phyloP scores from a whole-genome alignment of 2,113 vertebrate species.

The Mormyrus iriodes region DNA sequence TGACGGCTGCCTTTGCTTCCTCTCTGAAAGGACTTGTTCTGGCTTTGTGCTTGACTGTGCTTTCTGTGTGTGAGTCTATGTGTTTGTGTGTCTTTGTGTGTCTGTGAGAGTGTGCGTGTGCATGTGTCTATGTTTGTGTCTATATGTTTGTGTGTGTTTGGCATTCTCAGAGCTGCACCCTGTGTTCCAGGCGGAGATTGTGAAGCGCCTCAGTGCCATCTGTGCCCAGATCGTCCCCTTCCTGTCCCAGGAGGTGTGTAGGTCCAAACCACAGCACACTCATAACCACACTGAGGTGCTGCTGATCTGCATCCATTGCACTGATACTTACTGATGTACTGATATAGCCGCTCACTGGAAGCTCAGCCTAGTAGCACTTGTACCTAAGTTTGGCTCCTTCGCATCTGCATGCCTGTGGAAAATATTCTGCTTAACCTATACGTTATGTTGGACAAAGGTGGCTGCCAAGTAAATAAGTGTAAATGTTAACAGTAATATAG shows the following conservation, averaged over 20 bases:
- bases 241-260: slow-evolving; percentile 85
- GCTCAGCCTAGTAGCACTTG: not conserved
- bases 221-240: slow-evolving; percentile 88
- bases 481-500: not conserved
- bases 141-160: not conserved
- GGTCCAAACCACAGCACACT: not conserved
- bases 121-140: not conserved
- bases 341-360: not conserved
- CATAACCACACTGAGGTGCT: not conserved
- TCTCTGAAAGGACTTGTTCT: not conserved
- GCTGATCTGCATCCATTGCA: not conserved
- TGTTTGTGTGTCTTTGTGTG: not conserved
- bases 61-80: not conserved
- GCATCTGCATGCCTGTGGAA: not conserved
- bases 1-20: slow-evolving; percentile 2
- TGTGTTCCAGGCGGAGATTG: slow-evolving; percentile 77
- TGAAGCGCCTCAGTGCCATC: slow-evolving; percentile 85
- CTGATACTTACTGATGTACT: not conserved
- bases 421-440: not conserved
- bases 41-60: not conserved
- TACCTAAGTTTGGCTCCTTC: too few species aligned
- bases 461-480: not conserved
- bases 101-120: not conserved
- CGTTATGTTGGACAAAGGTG: not conserved
- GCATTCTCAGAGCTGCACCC: not conserved